These are phyloP conservation scores for Nemapogon koenigi DNA, from an alignment of 2,888 invertebrate species.

Conservation along the genomic window DNA sequence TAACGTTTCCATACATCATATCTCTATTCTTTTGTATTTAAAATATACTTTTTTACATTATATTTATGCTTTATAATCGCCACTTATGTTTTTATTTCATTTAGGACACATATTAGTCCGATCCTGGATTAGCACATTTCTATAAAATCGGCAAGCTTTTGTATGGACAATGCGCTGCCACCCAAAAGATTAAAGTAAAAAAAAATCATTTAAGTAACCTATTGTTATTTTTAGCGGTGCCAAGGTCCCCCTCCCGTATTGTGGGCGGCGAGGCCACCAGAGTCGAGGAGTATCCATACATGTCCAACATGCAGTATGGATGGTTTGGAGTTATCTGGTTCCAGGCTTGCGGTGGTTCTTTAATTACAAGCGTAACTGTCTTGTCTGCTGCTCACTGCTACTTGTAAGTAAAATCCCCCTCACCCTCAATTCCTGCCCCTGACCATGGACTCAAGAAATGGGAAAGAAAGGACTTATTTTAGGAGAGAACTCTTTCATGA, in stretches of 20 bases:
- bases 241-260: constrained; percentile 25
- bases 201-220: not conserved
- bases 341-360: constrained; percentile 31
- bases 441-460: too few species aligned
- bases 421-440: too few species aligned
- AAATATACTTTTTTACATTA: too few species aligned
- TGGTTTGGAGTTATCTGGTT: constrained; percentile 24
- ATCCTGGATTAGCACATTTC: not conserved
- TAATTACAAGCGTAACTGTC: constrained; percentile 25
- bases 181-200: too few species aligned
- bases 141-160: not conserved
- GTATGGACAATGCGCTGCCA: too few species aligned
- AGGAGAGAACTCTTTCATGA: too few species aligned
- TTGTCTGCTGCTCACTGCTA: constrained; percentile 39
- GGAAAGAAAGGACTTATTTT: too few species aligned
- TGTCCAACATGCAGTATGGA: constrained; percentile 31
- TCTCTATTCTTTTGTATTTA: too few species aligned
- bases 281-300: constrained; percentile 31
- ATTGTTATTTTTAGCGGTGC: constrained; percentile 25
- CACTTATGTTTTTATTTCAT: not conserved
- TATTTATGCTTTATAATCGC: not conserved
- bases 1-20: too few species aligned
- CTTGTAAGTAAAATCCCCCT: constrained; percentile 29
- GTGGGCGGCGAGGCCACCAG: constrained; percentile 30
- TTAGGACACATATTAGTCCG: not conserved